These are phyloP conservation scores for Pseudomyrmex gracilis DNA, from an alignment of 1,140 invertebrate genomes.

Conservation along the genomic window DNA sequence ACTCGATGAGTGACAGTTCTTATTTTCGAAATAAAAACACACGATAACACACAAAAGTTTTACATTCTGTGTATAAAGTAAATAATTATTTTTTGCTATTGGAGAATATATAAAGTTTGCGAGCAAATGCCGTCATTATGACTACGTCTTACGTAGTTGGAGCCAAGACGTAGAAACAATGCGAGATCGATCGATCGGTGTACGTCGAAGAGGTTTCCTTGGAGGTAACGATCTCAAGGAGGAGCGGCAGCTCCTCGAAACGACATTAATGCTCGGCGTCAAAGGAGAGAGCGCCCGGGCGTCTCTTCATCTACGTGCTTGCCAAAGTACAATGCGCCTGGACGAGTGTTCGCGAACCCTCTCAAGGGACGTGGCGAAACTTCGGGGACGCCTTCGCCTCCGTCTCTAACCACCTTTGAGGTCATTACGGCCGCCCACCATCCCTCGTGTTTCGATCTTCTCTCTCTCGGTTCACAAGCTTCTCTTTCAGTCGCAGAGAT, in stretches of 20 bases:
- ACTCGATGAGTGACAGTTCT: slow-evolving; percentile 70
- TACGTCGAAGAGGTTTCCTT: neutral
- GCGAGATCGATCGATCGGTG: slow-evolving; percentile 24
- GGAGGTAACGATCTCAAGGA: slow-evolving; percentile 24
- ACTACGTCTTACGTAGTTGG: neutral
- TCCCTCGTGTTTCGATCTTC: slow-evolving; percentile 28
- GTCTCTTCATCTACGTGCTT: slow-evolving; percentile 36
- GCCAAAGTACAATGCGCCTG: slow-evolving; percentile 54
- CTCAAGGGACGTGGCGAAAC: slow-evolving; percentile 58
- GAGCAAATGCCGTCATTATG: slow-evolving; percentile 4
- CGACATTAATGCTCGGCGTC: slow-evolving; percentile 64
- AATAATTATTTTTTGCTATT: slow-evolving; percentile 21
- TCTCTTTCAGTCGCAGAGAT: neutral
- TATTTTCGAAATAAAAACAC: no score
- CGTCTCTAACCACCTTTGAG: slow-evolving; percentile 64
- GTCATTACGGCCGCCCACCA: slow-evolving; percentile 40
- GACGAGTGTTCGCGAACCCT: slow-evolving; percentile 26
- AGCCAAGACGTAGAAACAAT: neutral
- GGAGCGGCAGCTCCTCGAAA: slow-evolving; percentile 40
- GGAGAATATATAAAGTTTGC: slow-evolving; percentile 21
- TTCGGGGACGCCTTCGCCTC: slow-evolving; percentile 49
- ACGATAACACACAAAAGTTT: slow-evolving; percentile 10
- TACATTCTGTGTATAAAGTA: neutral
- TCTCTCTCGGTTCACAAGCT: neutral
- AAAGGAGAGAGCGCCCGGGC: slow-evolving; percentile 46